Evolutionary conservation across 2,888 invertebrate genomes (phyloP), one percentile per base, ranked within the genome.

Genomic region (Pseudococcus longispinus): DNA sequence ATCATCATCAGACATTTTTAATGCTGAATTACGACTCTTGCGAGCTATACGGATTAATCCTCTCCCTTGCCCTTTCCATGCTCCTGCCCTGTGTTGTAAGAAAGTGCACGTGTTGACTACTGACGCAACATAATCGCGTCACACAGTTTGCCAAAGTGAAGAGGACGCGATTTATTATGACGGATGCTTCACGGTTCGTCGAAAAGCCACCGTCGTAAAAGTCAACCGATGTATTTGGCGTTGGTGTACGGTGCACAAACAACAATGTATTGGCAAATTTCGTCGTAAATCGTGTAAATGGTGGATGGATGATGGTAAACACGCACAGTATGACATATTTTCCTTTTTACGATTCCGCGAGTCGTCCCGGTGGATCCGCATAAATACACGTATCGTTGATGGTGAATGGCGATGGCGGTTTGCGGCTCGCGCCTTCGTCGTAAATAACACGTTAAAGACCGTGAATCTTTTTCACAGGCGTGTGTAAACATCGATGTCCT

Each of bases 401-500:
- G 26, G 55, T 26, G 23, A 9, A 15, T n/a, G 26, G 26, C 26
- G 23, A 15, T n/a, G 26, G 26, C 26, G 37, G 37, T 37, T 3
- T 1, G 26, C 13, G 26, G 20, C 23, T 26, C 65, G 65, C 23
- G 65, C 23, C 26, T 6, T 1, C 65, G 26, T 65, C 15, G 15
- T 32, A 80, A 80, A 23, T 42, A 42, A 80, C 42, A 37, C 42
- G 29, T 11, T 42, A 32, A 80, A 80, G 77, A 42, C 77, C 42
- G 42, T 23, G 77, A 80, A 80, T 80, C 74, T 80, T 80, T 80
- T 80, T 42, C 77, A 80, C 42, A 42, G 42, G 29, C 77, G 37
- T 37, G 77, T 80, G 77, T 80, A 80, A 80, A 80, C 77, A 80
- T 8, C 11, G 20, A 80, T 42, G 77, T 42, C 77, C 77, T 80